phyloP scores from a whole-genome alignment of 2,113 vertebrate genomes.

The Varanus komodoensis region DNA sequence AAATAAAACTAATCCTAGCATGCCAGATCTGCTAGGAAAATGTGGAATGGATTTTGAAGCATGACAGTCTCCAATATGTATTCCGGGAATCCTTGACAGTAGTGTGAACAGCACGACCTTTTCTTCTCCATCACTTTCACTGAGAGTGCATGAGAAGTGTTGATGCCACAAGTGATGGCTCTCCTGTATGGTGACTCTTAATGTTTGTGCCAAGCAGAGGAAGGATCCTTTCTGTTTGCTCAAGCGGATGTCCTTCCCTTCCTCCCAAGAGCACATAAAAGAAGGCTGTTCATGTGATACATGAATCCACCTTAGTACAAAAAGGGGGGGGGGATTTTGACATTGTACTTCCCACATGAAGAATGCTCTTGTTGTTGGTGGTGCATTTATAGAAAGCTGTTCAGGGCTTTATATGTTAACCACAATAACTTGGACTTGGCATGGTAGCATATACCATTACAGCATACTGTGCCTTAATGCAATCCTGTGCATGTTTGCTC shows the following conservation, averaged over 20 bases:
- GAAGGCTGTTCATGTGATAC: neutral
- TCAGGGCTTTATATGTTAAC: too few species aligned
- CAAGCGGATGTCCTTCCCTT: neutral
- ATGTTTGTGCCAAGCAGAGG: neutral
- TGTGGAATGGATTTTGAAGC: neutral
- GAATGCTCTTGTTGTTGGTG: too few species aligned
- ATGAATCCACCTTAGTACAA: neutral
- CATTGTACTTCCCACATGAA: neutral
- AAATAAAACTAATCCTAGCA: neutral
- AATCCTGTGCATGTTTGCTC: neutral
- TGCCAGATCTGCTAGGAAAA: neutral
- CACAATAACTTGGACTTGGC: too few species aligned
- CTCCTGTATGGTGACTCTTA: neutral
- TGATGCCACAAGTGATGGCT: neutral
- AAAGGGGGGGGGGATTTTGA: neutral
- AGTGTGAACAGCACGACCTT: neutral
- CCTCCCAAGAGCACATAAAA: neutral
- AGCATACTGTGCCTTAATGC: neutral
- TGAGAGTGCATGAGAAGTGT: neutral
- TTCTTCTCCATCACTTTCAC: neutral
- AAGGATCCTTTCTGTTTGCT: neutral
- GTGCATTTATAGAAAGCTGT: neutral
- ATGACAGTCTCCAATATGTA: neutral
- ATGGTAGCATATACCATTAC: too few species aligned
- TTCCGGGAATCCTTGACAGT: neutral